Percentiles rank a stretch among this genome's conserved stretches.
phyloP scores from a whole-genome alignment of 1,140 invertebrate species.

The Rhagoletis zephyria region DNA sequence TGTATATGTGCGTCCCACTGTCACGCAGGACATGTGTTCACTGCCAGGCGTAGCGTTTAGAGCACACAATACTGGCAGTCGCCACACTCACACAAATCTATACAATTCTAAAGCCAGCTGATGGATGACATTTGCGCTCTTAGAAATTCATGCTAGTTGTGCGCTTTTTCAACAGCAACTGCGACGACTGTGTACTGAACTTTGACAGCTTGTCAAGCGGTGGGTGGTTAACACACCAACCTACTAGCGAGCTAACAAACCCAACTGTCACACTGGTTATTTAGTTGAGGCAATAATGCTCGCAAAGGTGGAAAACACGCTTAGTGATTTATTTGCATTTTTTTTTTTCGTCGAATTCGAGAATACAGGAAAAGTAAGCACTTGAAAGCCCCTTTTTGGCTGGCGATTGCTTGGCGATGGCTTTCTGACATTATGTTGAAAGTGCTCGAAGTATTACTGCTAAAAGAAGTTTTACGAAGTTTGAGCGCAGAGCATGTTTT shows the following conservation, averaged over 20 bases:
- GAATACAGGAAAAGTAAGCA: background rate
- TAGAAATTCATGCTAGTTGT: background rate
- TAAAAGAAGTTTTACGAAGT: background rate
- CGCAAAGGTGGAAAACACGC: background rate
- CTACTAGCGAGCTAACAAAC: background rate
- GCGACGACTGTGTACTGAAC: background rate
- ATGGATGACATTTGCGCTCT: conserved; percentile 15
- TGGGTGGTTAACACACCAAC: background rate
- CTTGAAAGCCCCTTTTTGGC: conserved; percentile 11
- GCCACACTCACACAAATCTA: background rate
- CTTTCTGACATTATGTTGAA: background rate
- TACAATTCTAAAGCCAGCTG: background rate
- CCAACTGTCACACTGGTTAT: conserved; percentile 27
- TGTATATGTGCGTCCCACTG: background rate
- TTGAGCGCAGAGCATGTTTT: background rate
- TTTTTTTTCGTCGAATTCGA: conserved; percentile 12
- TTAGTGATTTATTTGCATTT: conserved; percentile 38
- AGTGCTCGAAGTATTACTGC: background rate
- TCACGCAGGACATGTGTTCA: background rate
- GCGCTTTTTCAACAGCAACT: conserved; percentile 6
- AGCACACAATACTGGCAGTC: background rate
- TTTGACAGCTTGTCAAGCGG: conserved; percentile 46
- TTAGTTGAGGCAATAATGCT: conserved; percentile 14
- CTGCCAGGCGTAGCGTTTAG: conserved; percentile 35
- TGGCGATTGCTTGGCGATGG: background rate